These are phyloP conservation scores for Caenorhabditis zanzibari DNA, from an alignment of 2,888 invertebrate genomes.

Conservation along the genomic window DNA sequence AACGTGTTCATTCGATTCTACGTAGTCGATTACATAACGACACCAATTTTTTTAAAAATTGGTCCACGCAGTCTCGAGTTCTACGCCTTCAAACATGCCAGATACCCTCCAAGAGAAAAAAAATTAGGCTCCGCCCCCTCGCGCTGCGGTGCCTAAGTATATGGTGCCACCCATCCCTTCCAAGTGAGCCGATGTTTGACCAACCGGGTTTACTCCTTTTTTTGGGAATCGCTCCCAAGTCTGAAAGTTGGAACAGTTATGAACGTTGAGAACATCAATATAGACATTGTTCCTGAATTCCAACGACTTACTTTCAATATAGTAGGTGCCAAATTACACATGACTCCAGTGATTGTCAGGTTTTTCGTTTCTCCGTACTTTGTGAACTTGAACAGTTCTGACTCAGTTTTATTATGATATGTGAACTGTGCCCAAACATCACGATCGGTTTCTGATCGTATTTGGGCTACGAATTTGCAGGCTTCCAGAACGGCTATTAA, in stretches of 20 bases:
- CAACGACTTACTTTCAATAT: constrained; percentile 46
- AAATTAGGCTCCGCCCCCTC: too few species aligned
- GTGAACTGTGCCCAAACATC: constrained; percentile 57
- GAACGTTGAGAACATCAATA: too few species aligned
- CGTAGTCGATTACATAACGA: too few species aligned
- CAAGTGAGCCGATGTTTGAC: constrained; percentile 47
- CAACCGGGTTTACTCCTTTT: constrained; percentile 25
- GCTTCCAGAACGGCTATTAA: neutral
- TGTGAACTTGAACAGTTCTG: constrained; percentile 43
- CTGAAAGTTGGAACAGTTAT: constrained; percentile 14
- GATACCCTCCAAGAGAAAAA: too few species aligned
- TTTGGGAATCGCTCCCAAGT: constrained; percentile 44
- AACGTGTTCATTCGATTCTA: too few species aligned
- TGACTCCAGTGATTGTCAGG: constrained; percentile 32
- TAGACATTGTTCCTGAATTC: too few species aligned
- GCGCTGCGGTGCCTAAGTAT: too few species aligned
- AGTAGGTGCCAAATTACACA: constrained; percentile 56
- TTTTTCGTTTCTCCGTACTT: constrained; percentile 46
- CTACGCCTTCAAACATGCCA: too few species aligned
- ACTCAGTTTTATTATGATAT: constrained; percentile 44
- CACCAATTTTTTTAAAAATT: too few species aligned
- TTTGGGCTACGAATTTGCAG: constrained; percentile 40
- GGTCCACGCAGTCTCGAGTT: too few species aligned
- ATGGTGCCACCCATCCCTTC: constrained; percentile 52
- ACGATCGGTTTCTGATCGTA: constrained; percentile 49